Evolutionary conservation across 2,888 invertebrate genomes (phyloP).

Genomic region (Diachrysia chrysitis): DNA sequence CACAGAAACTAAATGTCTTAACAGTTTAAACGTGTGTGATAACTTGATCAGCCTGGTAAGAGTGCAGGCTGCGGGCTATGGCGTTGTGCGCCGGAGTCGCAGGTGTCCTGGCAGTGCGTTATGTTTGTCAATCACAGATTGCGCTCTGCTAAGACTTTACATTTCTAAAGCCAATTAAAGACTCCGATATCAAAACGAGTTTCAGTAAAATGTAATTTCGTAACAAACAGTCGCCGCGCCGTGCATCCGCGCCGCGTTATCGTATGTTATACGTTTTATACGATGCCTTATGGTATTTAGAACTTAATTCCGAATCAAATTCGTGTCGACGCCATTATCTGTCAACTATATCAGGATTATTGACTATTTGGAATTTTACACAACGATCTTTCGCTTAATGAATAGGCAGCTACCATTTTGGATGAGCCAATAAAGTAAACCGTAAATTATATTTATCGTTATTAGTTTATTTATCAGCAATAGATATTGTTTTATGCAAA

Average conservation of each 20-base stretch:
- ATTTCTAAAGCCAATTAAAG: conserved; percentile 72
- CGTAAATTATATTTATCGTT: conserved; percentile 54
- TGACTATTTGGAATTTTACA: conserved; percentile 64
- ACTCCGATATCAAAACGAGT: conserved; percentile 62
- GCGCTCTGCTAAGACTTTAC: conserved; percentile 57
- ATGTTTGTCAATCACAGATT: conserved; percentile 58
- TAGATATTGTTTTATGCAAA: conserved; percentile 53
- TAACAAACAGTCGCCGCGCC: conserved; percentile 58
- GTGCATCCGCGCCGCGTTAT: conserved; percentile 64
- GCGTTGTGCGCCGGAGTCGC: neutral
- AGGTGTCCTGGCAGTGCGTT: conserved; percentile 23
- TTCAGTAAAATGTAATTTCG: conserved; percentile 65
- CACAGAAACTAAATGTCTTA: conserved; percentile 27
- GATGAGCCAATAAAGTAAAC: conserved; percentile 46
- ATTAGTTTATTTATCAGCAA: conserved; percentile 52
- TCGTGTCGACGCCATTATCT: conserved; percentile 67
- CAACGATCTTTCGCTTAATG: conserved; percentile 62
- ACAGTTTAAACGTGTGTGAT: conserved; percentile 27
- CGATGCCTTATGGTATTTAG: conserved; percentile 64
- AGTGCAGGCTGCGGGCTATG: conserved; percentile 16
- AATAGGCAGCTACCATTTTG: conserved; percentile 42
- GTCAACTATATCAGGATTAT: conserved; percentile 75
- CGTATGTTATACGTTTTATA: conserved; percentile 71
- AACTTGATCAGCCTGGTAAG: conserved; percentile 30
- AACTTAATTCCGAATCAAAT: conserved; percentile 72